phyloP scores from a whole-genome alignment of 2,113 vertebrate genomes.

The Sprattus sprattus region DNA sequence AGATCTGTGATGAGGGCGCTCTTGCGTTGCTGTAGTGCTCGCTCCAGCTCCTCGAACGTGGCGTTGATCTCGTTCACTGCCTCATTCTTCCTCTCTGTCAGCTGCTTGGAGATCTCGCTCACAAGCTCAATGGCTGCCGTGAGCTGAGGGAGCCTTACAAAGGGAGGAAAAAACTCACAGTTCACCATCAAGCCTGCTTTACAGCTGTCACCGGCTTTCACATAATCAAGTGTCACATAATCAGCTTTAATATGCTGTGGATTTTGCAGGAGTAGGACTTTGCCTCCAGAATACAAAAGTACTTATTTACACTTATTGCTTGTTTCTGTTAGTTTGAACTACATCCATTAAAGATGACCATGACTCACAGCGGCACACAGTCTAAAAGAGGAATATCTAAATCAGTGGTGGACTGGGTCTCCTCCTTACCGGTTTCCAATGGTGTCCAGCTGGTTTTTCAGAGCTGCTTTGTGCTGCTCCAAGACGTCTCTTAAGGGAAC shows the following conservation, averaged over 20 bases:
- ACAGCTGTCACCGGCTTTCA: too few relatives aligned
- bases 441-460: slow-evolving; percentile 88
- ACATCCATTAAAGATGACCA: neutral
- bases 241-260: neutral
- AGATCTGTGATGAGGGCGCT: slow-evolving; percentile 82
- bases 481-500: slow-evolving; percentile 87
- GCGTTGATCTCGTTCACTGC: slow-evolving; percentile 82
- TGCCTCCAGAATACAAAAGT: neutral
- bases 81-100: slow-evolving; percentile 82
- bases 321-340: neutral
- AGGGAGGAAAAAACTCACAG: neutral
- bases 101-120: slow-evolving; percentile 86
- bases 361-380: neutral
- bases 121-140: slow-evolving; percentile 85
- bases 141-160: slow-evolving; percentile 85
- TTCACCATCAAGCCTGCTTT: neutral
- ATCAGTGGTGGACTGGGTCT: neutral
- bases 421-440: slow-evolving; percentile 78
- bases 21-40: slow-evolving; percentile 83
- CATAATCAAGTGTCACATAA: too few relatives aligned
- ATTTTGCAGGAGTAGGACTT: neutral
- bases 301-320: neutral
- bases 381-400: neutral
- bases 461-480: slow-evolving; percentile 89
- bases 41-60: slow-evolving; percentile 89